Conservation (phyloP, 2,797 vertebrate species). For the Florisuga fusca region DNA sequence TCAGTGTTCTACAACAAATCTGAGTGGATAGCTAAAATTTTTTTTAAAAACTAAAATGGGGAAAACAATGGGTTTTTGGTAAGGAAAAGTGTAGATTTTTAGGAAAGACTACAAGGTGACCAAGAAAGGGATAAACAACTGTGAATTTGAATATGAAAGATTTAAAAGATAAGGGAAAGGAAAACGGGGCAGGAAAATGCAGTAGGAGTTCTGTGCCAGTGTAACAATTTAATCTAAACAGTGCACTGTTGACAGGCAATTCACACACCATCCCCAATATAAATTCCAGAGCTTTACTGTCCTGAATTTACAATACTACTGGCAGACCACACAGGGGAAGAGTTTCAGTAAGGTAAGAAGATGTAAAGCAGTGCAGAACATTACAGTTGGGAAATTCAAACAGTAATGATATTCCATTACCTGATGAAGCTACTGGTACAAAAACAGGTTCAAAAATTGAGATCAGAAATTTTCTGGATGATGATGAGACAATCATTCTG, state of each 20-base stretch:
- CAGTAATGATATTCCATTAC: constrained; percentile 14
- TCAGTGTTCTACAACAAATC: constrained; percentile 68
- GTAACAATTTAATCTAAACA: constrained; percentile 1
- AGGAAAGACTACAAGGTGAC: constrained; percentile 9
- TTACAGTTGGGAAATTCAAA: constrained; percentile 27
- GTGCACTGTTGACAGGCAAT: background rate
- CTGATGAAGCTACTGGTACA: constrained; percentile 22
- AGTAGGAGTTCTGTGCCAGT: constrained; percentile 32
- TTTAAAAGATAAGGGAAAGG: constrained; percentile 31
- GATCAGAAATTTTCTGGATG: constrained; percentile 67
- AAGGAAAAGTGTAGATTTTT: constrained; percentile 17
- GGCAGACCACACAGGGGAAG: constrained; percentile 42
- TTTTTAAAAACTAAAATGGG: background rate
- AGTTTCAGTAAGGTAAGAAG: constrained; percentile 18
- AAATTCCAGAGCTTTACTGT: background rate
- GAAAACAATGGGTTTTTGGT: constrained; percentile 24
- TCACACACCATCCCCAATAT: background rate
- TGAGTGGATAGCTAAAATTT: constrained; percentile 60
- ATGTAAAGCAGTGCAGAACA: constrained; percentile 27
- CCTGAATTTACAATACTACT: constrained; percentile 35
- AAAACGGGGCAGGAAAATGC: constrained; percentile 34
- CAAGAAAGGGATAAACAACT: constrained; percentile 27
- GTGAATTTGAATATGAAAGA: constrained; percentile 24
- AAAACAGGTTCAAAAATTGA: constrained; percentile 26
- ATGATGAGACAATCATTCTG: constrained; percentile 56